Percentiles rank a stretch among this genome's conserved stretches.
Conservation (phyloP, 2,888 invertebrate genomes). For the Synergus itoensis region DNA sequence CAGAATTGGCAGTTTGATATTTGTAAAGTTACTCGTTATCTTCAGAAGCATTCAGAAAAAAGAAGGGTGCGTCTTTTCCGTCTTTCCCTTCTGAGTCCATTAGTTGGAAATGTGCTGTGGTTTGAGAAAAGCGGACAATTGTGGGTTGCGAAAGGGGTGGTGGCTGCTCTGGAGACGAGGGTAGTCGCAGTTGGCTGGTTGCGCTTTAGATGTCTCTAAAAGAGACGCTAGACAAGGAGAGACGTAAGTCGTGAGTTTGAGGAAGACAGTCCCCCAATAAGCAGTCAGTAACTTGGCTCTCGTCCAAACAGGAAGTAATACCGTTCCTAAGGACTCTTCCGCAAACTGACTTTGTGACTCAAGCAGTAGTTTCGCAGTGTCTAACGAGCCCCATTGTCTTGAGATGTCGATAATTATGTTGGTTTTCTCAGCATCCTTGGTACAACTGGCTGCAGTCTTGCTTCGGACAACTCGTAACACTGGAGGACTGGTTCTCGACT, state of each 20-base stretch:
- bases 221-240: constrained; percentile 46
- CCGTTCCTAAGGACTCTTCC: constrained; percentile 58
- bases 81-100: constrained; percentile 57
- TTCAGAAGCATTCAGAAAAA: background rate
- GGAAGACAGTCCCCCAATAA: constrained; percentile 64
- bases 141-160: constrained; percentile 38
- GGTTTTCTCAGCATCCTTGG: constrained; percentile 43
- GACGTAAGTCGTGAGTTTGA: constrained; percentile 44
- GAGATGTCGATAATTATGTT: constrained; percentile 72
- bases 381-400: constrained; percentile 73
- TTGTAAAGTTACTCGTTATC: background rate
- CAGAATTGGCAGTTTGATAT: constrained; percentile 29
- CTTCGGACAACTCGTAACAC: background rate
- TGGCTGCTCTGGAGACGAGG: constrained; percentile 23
- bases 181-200: constrained; percentile 46
- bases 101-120: constrained; percentile 61
- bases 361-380: constrained; percentile 54
- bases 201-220: constrained; percentile 46
- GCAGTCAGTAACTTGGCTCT: constrained; percentile 70
- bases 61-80: constrained; percentile 46
- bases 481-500: constrained; percentile 23
- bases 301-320: constrained; percentile 73
- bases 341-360: constrained; percentile 50
- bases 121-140: constrained; percentile 55
- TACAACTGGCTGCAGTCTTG: constrained; percentile 1